Evolutionary conservation across 2,888 invertebrate species (phyloP), one percentile per base, ranked within the genome.

Genomic region (Thyatira batis): DNA sequence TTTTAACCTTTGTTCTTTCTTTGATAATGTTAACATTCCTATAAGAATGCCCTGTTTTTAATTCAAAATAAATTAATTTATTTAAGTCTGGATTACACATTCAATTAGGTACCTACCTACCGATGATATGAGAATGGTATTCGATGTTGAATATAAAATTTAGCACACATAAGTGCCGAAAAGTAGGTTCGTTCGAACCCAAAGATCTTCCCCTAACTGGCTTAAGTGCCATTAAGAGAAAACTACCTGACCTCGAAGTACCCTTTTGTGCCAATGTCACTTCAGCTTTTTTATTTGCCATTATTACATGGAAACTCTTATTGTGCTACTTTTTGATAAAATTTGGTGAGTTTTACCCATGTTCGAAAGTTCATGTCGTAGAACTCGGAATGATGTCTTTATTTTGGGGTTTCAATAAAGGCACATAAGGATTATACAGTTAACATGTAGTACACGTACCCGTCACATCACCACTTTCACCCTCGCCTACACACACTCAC

Each of bases 211-310:
- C 63, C 59, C 63, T 57, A 28, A 51, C 45, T 45, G 25, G 44
- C 63, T 59, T 63, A 65, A 71, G 64, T 64, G 64, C 67, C 57
- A 61, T 67, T 68, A 63, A 56, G 65, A 64, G 61, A 67, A 64
- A 71, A 69, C 67, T 67, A 71, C 67, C 54, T 57, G 53, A 60
- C 58, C 63, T 60, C 58, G 61, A 55, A 60, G 59, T 60, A 62
- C 58, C 60, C 58, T 58, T 67, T 57, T 10, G n/a, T 13, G 23
- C 23, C 13, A 45, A 23, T 45, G 25, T 23, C 25, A n/a, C 8
- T 23, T 6, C 25, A 46, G 6, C n/a, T 25, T 46, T 25, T 46
- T 46, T 11, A 17, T 5, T 46, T 46, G 6, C 25, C 57, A 69
- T 71, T 67, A 69, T 66, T 62, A 61, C 61, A 68, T 65, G 67